A percentile compares a stretch with the other conserved stretches of the same genome.
Conservation (phyloP, 2,888 invertebrate genomes). For the Isotomurus palustris region DNA sequence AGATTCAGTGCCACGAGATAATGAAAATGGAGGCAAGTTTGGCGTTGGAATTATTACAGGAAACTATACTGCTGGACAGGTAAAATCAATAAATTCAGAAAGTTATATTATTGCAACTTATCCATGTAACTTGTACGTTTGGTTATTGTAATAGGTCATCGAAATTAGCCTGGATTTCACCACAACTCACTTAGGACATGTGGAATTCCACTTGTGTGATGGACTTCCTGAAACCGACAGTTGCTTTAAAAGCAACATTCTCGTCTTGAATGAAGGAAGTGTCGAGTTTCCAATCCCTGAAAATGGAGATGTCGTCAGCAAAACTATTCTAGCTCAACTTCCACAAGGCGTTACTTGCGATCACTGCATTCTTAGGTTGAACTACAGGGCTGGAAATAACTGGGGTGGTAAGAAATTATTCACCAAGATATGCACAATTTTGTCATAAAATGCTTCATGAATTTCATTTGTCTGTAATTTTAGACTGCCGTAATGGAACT, state of each 20-base stretch:
- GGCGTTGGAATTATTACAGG: constrained; percentile 25
- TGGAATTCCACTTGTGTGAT: constrained; percentile 6
- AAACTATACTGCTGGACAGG: constrained; percentile 3
- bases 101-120: too few species aligned
- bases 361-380: constrained; percentile 28
- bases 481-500: constrained; percentile 13
- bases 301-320: background rate
- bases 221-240: constrained; percentile 6
- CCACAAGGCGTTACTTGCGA: constrained; percentile 6
- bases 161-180: constrained; percentile 9
- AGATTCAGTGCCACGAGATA: constrained; percentile 26
- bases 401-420: constrained; percentile 9
- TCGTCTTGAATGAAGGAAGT: background rate
- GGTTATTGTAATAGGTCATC: background rate
- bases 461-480: too few species aligned
- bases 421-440: background rate
- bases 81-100: background rate
- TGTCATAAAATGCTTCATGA: background rate
- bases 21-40: constrained; percentile 35
- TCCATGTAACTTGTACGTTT: too few species aligned
- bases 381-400: constrained; percentile 10
- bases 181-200: constrained; percentile 6
- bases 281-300: background rate
- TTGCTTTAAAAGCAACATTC: constrained; percentile 1
- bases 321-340: background rate